Evolutionary conservation across 2,797 vertebrate genomes (phyloP).

Genomic region (Myiotriccus ornatus): DNA sequence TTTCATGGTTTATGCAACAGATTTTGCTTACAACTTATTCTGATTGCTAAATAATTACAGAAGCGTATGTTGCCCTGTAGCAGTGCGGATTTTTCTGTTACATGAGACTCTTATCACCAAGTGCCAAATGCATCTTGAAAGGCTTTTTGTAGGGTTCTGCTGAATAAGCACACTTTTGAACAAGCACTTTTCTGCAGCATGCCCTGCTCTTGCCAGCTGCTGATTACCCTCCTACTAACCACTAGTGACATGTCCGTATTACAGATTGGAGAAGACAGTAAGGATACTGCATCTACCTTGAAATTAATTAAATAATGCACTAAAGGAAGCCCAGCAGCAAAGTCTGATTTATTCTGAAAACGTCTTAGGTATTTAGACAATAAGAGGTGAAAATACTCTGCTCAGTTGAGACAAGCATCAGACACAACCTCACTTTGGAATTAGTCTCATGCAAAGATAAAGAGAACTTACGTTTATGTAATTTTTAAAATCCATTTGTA

Average conservation of each 20-base stretch:
- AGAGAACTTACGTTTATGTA: not conserved
- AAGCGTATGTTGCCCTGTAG: constrained; percentile 5
- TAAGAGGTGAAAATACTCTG: not conserved
- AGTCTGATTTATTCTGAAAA: not conserved
- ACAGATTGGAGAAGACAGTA: not conserved
- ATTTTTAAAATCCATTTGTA: not conserved
- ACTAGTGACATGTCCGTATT: not conserved
- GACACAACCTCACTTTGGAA: not conserved
- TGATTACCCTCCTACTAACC: not conserved
- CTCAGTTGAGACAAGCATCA: not conserved
- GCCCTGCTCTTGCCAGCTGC: constrained; percentile 11
- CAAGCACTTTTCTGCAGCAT: not conserved
- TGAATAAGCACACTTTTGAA: constrained; percentile 22
- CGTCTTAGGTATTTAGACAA: not conserved
- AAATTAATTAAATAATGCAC: not conserved
- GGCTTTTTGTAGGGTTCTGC: constrained; percentile 39
- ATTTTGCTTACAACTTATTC: constrained; percentile 18
- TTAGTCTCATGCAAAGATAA: not conserved
- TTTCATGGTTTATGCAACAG: constrained; percentile 16
- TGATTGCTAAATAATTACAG: constrained; percentile 33
- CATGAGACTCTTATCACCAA: constrained; percentile 7
- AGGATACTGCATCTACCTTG: not conserved
- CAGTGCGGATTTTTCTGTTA: constrained; percentile 23
- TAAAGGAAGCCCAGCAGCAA: not conserved
- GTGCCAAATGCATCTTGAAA: constrained; percentile 47